Evolutionary conservation across 2,888 invertebrate species (phyloP), one percentile per base, ranked within the genome.

Genomic region (Pyrochroa serraticornis): DNA sequence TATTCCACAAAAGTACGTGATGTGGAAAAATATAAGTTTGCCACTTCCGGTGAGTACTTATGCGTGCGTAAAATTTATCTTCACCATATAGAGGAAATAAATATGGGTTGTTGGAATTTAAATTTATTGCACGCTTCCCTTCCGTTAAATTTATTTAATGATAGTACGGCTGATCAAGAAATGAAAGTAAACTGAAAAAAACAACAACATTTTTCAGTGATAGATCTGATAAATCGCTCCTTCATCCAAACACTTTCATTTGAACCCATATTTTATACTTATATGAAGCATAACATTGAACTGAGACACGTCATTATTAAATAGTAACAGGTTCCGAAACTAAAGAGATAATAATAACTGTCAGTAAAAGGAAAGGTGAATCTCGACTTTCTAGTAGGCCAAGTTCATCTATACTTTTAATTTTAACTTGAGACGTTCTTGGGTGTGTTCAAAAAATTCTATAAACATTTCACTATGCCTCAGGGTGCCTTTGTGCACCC

Each of bases 311-410:
- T 12, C 38, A 37, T 37, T 43, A 9, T 10, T n/a, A 30, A 42
- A 43, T 30, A 39, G 35, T 32, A 50, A 47, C 51, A 58, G 52
- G 57, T 57, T 58, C 58, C 44, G 41, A 31, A 44, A 38, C 37
- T 38, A 38, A 50, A 51, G 45, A 51, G 47, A 47, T 54, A 54
- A 48, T 56, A 48, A 33, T 14, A 32, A 49, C 32, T 50, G 57
- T 50, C 56, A 57, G 56, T 52, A 63, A 54, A 58, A 56, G 51
- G 55, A 64, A 64, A 65, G 64, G 65, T 64, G 62, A 65, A 66
- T 62, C 62, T 62, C 41, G 61, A 63, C 68, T 68, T 68, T 68
- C 68, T 67, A 67, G 59, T 52, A 61, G 64, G 63, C 64, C 66
- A 65, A 65, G 65, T 65, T 67, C 64, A 63, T 46, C 53, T 52